A percentile compares a stretch with the other conserved stretches of the same genome.
These are phyloP conservation scores for Sphaeridia pumilis DNA, from an alignment of 2,888 invertebrate genomes.

Conservation along the genomic window DNA sequence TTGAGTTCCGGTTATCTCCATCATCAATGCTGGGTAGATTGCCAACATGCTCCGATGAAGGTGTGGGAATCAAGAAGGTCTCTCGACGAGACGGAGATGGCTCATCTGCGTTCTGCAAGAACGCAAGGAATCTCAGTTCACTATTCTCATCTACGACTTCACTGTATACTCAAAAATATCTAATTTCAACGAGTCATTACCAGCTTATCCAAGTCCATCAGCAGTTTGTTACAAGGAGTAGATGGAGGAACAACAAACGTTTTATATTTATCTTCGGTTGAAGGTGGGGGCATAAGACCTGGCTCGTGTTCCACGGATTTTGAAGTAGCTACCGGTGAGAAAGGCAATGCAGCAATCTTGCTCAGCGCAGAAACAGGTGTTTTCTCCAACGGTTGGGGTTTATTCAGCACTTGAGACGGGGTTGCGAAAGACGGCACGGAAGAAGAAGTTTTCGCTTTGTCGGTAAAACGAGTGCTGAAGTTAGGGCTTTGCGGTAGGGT, in stretches of 20 bases:
- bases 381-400: background rate
- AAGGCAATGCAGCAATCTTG: constrained; percentile 7
- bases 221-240: too few relatives aligned
- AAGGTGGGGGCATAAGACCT: background rate
- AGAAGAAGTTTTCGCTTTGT: too few relatives aligned
- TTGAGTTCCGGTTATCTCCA: background rate
- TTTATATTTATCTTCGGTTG: too few relatives aligned
- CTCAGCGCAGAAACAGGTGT: background rate
- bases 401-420: too few relatives aligned
- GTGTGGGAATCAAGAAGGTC: constrained; percentile 5
- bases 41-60: background rate
- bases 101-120: background rate
- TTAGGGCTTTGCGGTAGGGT: constrained; percentile 10
- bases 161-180: too few relatives aligned
- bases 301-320: background rate
- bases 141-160: too few relatives aligned
- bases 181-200: too few relatives aligned
- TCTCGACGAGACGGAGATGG: constrained; percentile 10
- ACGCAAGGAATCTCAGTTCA: background rate
- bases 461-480: constrained; percentile 3
- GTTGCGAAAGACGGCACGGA: too few relatives aligned
- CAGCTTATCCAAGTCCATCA: too few relatives aligned
- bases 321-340: constrained; percentile 9
- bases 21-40: background rate
- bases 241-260: too few relatives aligned